Conservation (phyloP, 2,888 invertebrate species). For the Abrostola triplasia region DNA sequence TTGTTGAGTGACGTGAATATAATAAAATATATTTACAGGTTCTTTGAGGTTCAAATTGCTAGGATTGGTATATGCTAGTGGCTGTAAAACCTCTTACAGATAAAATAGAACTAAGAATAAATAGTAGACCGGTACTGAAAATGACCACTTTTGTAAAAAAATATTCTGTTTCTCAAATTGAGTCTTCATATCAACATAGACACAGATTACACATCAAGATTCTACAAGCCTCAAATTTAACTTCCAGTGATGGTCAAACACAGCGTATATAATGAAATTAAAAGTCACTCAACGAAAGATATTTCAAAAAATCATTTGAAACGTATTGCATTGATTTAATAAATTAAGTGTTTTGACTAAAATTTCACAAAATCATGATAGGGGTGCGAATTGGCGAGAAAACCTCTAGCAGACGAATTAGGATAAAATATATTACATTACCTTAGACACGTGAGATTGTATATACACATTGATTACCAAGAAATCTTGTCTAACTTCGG, state of each 20-base stretch:
- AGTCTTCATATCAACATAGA: too few relatives aligned
- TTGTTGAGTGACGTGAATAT: conserved; percentile 7
- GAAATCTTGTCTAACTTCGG: neutral
- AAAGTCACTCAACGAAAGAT: conserved; percentile 24
- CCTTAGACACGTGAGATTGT: conserved; percentile 46
- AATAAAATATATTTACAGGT: neutral
- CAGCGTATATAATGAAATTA: neutral
- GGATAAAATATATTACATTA: conserved; percentile 56
- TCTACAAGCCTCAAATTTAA: too few relatives aligned
- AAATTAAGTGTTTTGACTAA: conserved; percentile 19
- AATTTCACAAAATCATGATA: conserved; percentile 15
- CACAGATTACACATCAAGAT: too few relatives aligned
- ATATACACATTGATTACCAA: conserved; percentile 25
- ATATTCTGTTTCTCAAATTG: too few relatives aligned
- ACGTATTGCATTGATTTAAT: conserved; percentile 17
- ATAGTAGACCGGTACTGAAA: too few relatives aligned
- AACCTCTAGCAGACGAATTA: conserved; percentile 62
- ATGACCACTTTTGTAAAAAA: too few relatives aligned
- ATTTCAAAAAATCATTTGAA: conserved; percentile 2
- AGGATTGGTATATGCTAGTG: too few relatives aligned
- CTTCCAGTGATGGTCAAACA: too few relatives aligned
- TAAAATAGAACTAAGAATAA: too few relatives aligned
- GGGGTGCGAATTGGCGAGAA: conserved; percentile 42
- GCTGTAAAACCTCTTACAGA: too few relatives aligned
- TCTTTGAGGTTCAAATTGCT: too few relatives aligned